phyloP scores from a whole-genome alignment of 1,140 invertebrate genomes.

The Episyrphus balteatus region DNA sequence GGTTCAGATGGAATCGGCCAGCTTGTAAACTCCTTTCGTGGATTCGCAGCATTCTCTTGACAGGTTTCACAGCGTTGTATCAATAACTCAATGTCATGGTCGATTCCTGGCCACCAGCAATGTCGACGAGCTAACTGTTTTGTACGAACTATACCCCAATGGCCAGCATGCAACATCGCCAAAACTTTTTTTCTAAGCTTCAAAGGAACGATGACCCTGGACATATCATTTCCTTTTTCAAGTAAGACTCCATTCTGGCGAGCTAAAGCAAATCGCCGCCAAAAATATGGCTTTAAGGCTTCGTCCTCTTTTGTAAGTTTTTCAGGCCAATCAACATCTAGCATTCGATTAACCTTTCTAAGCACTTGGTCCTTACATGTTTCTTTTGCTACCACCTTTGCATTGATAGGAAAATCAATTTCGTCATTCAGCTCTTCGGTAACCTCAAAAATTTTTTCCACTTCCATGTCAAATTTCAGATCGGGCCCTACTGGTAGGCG shows the following conservation, averaged over 20 bases:
- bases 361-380: not conserved
- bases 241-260: not conserved
- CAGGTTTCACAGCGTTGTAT: not conserved
- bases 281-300: not conserved
- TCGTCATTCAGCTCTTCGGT: not conserved
- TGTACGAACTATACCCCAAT: not conserved
- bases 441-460: not conserved
- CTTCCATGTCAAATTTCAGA: not conserved
- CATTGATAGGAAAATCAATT: not conserved
- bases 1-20: conserved; percentile 26
- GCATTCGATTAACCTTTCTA: not conserved
- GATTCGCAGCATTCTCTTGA: not conserved
- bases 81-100: conserved; percentile 32
- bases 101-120: conserved; percentile 13
- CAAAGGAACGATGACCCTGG: not conserved
- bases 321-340: not conserved
- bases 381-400: not conserved
- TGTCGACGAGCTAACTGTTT: not conserved
- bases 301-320: not conserved
- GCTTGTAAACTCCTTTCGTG: not conserved
- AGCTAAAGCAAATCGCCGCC: not conserved
- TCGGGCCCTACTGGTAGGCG: conserved; percentile 3
- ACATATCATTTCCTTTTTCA: not conserved
- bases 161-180: not conserved
- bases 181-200: not conserved